phyloP scores from a whole-genome alignment of 2,113 vertebrate genomes.

The Eupsittula cactorum region DNA sequence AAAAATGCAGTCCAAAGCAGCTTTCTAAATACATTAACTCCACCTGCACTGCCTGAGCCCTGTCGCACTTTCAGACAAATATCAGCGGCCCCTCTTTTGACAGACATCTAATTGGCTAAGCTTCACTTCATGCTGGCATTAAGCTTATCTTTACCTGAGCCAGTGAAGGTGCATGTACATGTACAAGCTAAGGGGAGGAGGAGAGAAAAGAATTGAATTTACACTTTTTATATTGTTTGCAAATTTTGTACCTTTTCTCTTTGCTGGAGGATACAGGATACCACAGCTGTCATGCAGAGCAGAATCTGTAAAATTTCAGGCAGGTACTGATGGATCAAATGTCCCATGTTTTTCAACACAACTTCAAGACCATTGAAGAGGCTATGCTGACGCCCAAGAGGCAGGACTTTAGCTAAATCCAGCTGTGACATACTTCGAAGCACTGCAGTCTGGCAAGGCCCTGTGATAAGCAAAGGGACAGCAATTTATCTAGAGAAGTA shows the following conservation, averaged over 20 bases:
- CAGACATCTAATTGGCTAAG: not conserved
- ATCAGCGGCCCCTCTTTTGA: not conserved
- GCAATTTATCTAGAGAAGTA: not conserved
- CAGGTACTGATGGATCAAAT: slow-evolving; percentile 85
- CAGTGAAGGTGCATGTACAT: not conserved
- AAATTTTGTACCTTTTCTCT: slow-evolving; percentile 83
- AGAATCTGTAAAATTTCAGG: slow-evolving; percentile 92
- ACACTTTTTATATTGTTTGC: not conserved
- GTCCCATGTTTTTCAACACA: slow-evolving; percentile 90
- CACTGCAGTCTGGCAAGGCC: slow-evolving; percentile 84
- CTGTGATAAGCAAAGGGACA: slow-evolving; percentile 63
- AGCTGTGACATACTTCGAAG: slow-evolving; percentile 77
- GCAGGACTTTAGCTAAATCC: slow-evolving; percentile 83
- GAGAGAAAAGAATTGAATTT: not conserved
- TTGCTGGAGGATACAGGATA: slow-evolving; percentile 81
- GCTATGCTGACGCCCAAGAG: slow-evolving; percentile 91
- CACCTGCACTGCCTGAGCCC: not conserved
- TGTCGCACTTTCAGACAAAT: not conserved
- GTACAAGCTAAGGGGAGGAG: not conserved
- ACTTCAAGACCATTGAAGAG: slow-evolving; percentile 88
- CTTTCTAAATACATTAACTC: not conserved
- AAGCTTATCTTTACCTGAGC: not conserved
- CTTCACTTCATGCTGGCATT: not conserved
- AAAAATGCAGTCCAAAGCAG: not conserved
- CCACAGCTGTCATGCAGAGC: slow-evolving; percentile 85